Base-by-base conservation (phyloP, 2,113 vertebrate genomes). In the Menidia beryllina region DNA sequence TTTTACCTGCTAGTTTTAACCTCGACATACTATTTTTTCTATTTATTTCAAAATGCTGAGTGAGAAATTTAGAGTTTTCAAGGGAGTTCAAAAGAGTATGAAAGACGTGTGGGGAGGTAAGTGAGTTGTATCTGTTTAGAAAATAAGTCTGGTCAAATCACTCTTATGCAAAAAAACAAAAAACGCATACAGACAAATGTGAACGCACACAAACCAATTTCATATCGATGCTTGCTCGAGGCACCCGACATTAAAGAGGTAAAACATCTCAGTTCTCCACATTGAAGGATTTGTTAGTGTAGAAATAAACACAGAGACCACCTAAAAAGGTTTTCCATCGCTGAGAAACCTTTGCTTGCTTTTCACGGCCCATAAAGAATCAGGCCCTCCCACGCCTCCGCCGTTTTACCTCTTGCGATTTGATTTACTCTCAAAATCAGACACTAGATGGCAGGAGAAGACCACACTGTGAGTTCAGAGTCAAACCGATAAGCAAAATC, bases 361-460 rank as follows among this genome's bases (percentile, higher is more conserved):
- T 20, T 10, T 30, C 38, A 0, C 7, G n/a, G 56, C 30, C 5
- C 30, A 36, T 6, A 45, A 73, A 67, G n/a, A n/a, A n/a, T n/a
- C 26, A 27, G 27, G 23, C n/a, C 25, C 13, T 38, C 17, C 41
- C 69, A 53, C 30, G 15, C 47, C 58, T 14, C 14, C 53, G 39
- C 54, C 14, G 47, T 19, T 13, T 5, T 4, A 12, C 25, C 8
- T 36, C 9, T 27, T 15, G n/a, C 25, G 19, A 30, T 50, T 43
- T 34, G 23, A 19, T 4, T 15, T 19, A 80, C 19, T 75, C 59
- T 55, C 30, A 84, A 64, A 84, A 65, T 3, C 60, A 56, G 71
- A 64, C 89, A 87, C 87, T 86, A 91, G 91, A 72, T 77, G 89
- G 91, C 87, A 84, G 69, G n/a, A 56, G 45, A 72, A 83, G 81